Base-by-base conservation (phyloP, 2,888 invertebrate genomes). In the Phaonia tiefii region DNA sequence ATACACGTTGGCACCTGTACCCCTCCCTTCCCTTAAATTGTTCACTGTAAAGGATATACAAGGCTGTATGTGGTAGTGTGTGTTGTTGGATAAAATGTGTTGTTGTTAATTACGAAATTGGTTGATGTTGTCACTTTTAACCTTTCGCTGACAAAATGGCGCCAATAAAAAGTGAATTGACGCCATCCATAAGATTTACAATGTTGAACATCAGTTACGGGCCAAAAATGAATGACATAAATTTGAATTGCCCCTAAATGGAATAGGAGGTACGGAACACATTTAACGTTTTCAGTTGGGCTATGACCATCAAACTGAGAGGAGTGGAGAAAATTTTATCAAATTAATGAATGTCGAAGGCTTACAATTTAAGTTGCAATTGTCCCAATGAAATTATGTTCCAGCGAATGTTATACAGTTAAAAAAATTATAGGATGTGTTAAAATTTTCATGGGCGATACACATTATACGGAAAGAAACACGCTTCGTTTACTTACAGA, bases 91-190 rank as follows among this genome's bases (percentile, higher is more conserved):
- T n/a, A n/a, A n/a, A n/a, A n/a, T n/a, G n/a, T n/a, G n/a, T 15
- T 39, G 39, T 60, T 60, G 60, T 60, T 60, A 60, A 60, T 60
- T 60, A 60, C 60, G 60, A 60, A 60, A 60, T 58, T 37, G 31
- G 42, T 25, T 71, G 56, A 58, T 58, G 20, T 25, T 44, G 25
- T 44, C 51, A n/a, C n/a, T n/a, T n/a, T n/a, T n/a, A n/a, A 54
- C 46, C 51, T 17, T 65, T 51, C 54, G 39, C 20, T 80, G 75
- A 67, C 71, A 67, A 67, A 67, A 75, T 63, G 79, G 75, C 75
- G 75, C 75, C 75, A 69, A 31, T 37, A 44, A 60, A 60, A 60
- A 39, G 39, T 2, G 60, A 60, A 39, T 39, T 60, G 60, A 39
- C 39, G 60, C 58, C 58, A 58, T 31, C 31, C 31, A 31, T 8